Base-by-base conservation (phyloP, 2,888 invertebrate species). In the Bedellia somnulentella region DNA sequence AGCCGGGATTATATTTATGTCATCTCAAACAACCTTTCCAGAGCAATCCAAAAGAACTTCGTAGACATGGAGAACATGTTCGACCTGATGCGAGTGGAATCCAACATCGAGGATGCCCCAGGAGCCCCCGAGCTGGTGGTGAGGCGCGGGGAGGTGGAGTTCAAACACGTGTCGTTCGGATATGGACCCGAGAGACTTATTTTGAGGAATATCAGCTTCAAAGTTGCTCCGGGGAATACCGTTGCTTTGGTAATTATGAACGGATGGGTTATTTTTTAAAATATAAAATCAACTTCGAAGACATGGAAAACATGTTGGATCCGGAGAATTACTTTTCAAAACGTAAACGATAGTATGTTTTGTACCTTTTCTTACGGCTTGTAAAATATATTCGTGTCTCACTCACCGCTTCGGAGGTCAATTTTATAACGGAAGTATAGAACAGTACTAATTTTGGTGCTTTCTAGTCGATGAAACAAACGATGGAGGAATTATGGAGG, bases 231-330 rank as follows among this genome's bases (percentile, higher is more conserved):
- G 0, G 96, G 96, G 4, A 86, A 88, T 52, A 94, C 93, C 3
- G 77, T 94, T 2, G 92, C 91, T 1, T 63, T 92, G 57, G 85
- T 85, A 44, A 63, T 75, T 60, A 11, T 3, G 11, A 10, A n/a
- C n/a, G n/a, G n/a, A n/a, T n/a, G n/a, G n/a, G n/a, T n/a, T n/a
- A n/a, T n/a, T n/a, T n/a, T n/a, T n/a, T n/a, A n/a, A n/a, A n/a
- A n/a, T n/a, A n/a, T n/a, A 18, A 98, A 57, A 93, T 92, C 73
- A 93, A 95, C 52, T 98, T 99, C 52, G 86, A 98, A 11, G 98
- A 99, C 53, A 98, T 98, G 98, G 98, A 99, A 64, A 98, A 98
- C 61, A 97, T 99, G 98, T 94, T 98, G 57, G 96, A 97, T n/a
- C n/a, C n/a, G n/a, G n/a, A n/a, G n/a, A n/a, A n/a, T n/a, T n/a